Percentiles rank a stretch among this genome's conserved stretches.
Evolutionary conservation across 2,113 vertebrate genomes (phyloP).

Genomic region (Stictonetta naevosa): DNA sequence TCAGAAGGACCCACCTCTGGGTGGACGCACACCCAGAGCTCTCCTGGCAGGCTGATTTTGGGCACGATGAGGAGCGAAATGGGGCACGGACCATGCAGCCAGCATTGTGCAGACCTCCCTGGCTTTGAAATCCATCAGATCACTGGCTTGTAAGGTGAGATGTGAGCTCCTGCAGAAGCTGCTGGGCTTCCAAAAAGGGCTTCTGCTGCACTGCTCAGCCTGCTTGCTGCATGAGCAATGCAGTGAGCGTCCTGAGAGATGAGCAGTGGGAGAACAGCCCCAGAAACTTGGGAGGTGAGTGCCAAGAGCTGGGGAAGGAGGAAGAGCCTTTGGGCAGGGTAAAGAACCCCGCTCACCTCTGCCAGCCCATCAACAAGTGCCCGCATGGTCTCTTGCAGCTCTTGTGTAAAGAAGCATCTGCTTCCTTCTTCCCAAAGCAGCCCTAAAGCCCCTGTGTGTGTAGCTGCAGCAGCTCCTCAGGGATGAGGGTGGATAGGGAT

Average conservation of each 20-base stretch:
- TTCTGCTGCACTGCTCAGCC: not conserved
- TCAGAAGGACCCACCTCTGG: not conserved
- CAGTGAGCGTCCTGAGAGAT: fast-evolving
- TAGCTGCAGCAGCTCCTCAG: not conserved
- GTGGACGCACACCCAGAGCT: not conserved
- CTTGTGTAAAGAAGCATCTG: not conserved
- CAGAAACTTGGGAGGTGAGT: no score
- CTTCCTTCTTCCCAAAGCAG: not conserved
- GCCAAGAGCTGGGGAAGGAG: no score
- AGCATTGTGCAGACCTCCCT: not conserved
- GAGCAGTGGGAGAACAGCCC: not conserved
- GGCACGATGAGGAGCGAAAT: not conserved
- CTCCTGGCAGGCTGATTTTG: not conserved
- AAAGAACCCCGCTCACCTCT: no score
- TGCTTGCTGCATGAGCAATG: not conserved
- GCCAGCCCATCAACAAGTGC: not conserved
- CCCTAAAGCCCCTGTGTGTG: not conserved
- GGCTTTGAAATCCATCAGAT: not conserved
- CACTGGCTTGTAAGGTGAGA: not conserved
- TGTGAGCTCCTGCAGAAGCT: not conserved
- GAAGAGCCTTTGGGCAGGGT: no score
- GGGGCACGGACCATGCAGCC: not conserved
- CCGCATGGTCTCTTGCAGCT: no score
- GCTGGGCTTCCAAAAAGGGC: not conserved
- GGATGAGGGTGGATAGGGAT: not conserved